Conservation (phyloP, 2,888 invertebrate species). For the Amiota communis region DNA sequence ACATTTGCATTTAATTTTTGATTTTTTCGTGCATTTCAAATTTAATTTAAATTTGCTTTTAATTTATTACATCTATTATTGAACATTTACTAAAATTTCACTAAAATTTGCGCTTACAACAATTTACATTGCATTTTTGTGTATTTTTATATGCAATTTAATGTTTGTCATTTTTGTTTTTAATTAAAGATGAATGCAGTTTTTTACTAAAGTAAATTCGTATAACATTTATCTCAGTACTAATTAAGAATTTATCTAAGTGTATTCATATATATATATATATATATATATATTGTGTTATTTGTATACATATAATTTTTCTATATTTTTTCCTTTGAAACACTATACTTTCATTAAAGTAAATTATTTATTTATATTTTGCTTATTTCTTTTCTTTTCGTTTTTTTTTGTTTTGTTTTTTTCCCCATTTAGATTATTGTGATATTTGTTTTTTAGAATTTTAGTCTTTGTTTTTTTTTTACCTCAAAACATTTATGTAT, state of each 20-base stretch:
- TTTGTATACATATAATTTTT: slow-evolving; percentile 30
- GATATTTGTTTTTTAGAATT: neutral
- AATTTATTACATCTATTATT: slow-evolving; percentile 55
- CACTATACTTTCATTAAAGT: slow-evolving; percentile 47
- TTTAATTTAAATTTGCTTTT: slow-evolving; percentile 40
- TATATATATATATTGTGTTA: slow-evolving; percentile 29
- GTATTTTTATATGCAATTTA: slow-evolving; percentile 28
- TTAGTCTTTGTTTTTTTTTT: slow-evolving; percentile 10
- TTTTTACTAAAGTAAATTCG: slow-evolving; percentile 70
- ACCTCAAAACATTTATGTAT: slow-evolving; percentile 13
- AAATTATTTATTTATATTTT: slow-evolving; percentile 26
- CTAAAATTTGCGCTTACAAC: slow-evolving; percentile 55
- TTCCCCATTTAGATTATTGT: slow-evolving; percentile 14
- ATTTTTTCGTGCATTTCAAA: slow-evolving; percentile 53
- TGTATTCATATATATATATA: slow-evolving; percentile 32
- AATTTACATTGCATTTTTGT: slow-evolving; percentile 44
- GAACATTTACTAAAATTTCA: slow-evolving; percentile 59
- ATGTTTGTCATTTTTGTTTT: slow-evolving; percentile 26
- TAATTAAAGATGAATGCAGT: slow-evolving; percentile 59
- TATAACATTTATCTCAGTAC: slow-evolving; percentile 66
- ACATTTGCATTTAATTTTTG: slow-evolving; percentile 66
- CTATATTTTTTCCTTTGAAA: slow-evolving; percentile 46
- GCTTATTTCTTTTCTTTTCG: slow-evolving; percentile 4
- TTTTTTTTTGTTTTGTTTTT: slow-evolving; percentile 23
- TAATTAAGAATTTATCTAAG: slow-evolving; percentile 51